Evolutionary conservation across 2,113 vertebrate genomes (phyloP).

Genomic region (Zapus hudsonius): DNA sequence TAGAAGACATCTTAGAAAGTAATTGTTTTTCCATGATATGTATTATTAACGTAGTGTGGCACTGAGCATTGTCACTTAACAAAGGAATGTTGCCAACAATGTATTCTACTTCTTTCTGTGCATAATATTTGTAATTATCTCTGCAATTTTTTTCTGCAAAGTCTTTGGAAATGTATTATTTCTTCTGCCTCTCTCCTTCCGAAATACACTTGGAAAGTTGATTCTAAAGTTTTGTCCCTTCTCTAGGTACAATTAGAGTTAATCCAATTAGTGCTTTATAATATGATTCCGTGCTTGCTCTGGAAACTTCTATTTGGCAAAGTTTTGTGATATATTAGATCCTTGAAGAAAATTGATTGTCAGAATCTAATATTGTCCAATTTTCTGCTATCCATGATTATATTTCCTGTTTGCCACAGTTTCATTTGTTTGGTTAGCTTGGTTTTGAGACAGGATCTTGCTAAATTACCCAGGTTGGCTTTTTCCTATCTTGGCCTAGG

Average conservation of each 20-base stretch:
- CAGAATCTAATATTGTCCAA: neutral
- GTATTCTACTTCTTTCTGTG: neutral
- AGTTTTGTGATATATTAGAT: neutral
- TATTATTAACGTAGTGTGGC: neutral
- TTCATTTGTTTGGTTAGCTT: neutral
- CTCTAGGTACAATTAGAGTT: neutral
- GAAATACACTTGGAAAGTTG: neutral
- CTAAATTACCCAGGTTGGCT: neutral
- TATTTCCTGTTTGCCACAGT: neutral
- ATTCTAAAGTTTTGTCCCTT: neutral
- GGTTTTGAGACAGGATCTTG: neutral
- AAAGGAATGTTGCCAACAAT: slow-evolving; percentile 12
- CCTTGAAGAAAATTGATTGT: neutral
- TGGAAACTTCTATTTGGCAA: slow-evolving; percentile 21
- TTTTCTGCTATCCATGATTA: neutral
- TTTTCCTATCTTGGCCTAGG: neutral
- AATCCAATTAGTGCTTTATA: neutral
- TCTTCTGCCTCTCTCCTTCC: neutral
- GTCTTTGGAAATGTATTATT: slow-evolving; percentile 7
- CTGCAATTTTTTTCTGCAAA: neutral
- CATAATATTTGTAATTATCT: slow-evolving; percentile 35
- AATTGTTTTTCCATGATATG: neutral
- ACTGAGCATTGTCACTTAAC: slow-evolving; percentile 23
- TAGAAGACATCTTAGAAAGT: slow-evolving; percentile 4
- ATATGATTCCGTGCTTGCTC: neutral